Evolutionary conservation across 2,888 invertebrate species (phyloP).

Genomic region (Eupeodes luniger): DNA sequence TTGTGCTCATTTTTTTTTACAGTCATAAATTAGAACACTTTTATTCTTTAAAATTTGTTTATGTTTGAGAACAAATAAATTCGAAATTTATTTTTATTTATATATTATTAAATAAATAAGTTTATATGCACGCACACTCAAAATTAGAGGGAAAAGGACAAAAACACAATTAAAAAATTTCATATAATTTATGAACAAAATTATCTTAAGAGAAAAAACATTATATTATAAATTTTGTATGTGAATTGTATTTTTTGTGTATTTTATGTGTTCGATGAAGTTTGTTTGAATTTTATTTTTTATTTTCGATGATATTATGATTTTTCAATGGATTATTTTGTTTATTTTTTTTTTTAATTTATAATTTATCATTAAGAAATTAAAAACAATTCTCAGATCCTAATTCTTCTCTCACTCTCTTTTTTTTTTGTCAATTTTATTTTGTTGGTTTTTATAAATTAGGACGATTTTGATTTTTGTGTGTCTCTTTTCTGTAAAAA

Average conservation of each 20-base stretch:
- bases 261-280: slow-evolving; percentile 53
- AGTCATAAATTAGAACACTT: not conserved
- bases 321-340: slow-evolving; percentile 17
- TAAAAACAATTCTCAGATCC: slow-evolving; percentile 59
- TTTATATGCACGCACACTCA: slow-evolving; percentile 2
- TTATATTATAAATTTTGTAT: slow-evolving; percentile 30
- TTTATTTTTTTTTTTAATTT: slow-evolving; percentile 33
- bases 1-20: not conserved
- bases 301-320: slow-evolving; percentile 41
- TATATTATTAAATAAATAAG: not conserved
- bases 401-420: slow-evolving; percentile 80
- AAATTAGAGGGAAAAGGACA: slow-evolving; percentile 3
- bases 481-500: slow-evolving; percentile 78
- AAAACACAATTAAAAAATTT: slow-evolving; percentile 7
- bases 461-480: slow-evolving; percentile 52
- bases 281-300: slow-evolving; percentile 3
- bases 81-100: not conserved
- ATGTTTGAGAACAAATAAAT: not conserved
- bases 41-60: not conserved
- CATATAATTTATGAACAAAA: slow-evolving; percentile 17
- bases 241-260: slow-evolving; percentile 40
- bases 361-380: slow-evolving; percentile 41
- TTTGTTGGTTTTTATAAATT: slow-evolving; percentile 46
- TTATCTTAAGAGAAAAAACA: not conserved
- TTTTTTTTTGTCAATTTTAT: slow-evolving; percentile 50